Base-by-base conservation (phyloP, 2,888 invertebrate species). In the Plagiodera versicolora region DNA sequence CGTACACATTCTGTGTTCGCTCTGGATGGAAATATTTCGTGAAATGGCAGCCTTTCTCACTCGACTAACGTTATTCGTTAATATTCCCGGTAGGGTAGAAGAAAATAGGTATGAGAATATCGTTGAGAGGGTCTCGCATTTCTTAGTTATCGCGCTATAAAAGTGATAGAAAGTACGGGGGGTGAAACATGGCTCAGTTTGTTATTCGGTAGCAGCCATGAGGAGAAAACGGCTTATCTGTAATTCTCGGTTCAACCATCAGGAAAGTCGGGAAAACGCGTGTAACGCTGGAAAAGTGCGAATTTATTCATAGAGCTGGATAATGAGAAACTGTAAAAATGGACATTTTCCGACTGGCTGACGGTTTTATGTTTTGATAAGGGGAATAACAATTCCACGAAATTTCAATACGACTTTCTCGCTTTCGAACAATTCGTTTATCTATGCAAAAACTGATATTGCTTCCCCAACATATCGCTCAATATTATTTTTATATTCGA, bases 261-360 rank as follows among this genome's bases (percentile, higher is more conserved):
- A 70, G 70, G 67, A 71, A 67, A 70, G 72, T 69, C 72, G 70
- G 70, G 68, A 71, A 67, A 70, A 72, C 67, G 74, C 72, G 74
- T 75, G 74, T 76, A 75, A 76, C 79, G 78, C 77, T n/a, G 75
- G 74, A 74, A 73, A 81, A 82, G 81, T 81, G 81, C 80, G 81
- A 82, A 81, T 82, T 82, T 82, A 82, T 82, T 81, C 81, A 81
- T 82, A 81, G 82, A 81, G 77, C 79, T 77, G 79, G 80, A 81
- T 82, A 82, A 82, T 82, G 81, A 82, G 81, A 82, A 81, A 81
- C 81, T 80, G 81, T 81, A 81, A 81, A 82, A 82, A 82, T 82
- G 81, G 80, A 80, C 81, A 81, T 81, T 81, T 81, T 75, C 79
- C 75, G 73, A 77, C 74, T 71, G 75, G 75, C 67, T 79, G 79